Conservation (phyloP, 2,113 vertebrate species). For the Rhea americana region DNA sequence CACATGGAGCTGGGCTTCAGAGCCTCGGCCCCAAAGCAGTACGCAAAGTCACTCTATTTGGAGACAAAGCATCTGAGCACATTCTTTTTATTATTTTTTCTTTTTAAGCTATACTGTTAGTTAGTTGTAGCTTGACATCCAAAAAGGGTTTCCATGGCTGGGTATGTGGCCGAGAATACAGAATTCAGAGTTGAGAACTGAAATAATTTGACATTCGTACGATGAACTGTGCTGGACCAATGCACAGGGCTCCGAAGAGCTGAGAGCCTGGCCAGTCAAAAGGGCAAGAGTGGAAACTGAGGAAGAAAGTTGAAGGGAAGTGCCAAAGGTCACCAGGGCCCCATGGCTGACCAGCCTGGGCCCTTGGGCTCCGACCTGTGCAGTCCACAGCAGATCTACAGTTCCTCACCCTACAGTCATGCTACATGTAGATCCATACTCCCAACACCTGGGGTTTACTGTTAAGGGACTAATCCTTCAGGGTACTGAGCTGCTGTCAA, state of each 20-base stretch:
- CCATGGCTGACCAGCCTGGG: background rate
- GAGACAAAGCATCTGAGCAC: background rate
- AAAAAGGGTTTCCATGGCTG: background rate
- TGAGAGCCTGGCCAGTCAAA: background rate
- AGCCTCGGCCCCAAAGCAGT: background rate
- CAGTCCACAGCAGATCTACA: background rate
- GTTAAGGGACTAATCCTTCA: too few species aligned
- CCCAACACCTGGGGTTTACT: rapidly evolving
- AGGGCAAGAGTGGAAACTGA: background rate
- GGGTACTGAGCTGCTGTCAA: background rate
- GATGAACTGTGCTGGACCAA: rapidly evolving
- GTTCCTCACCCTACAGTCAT: rapidly evolving
- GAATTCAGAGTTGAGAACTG: background rate
- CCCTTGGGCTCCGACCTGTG: background rate
- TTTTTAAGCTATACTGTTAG: background rate
- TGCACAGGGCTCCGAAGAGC: rapidly evolving
- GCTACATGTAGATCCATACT: rapidly evolving
- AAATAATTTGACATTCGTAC: background rate
- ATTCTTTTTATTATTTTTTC: background rate
- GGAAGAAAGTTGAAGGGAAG: background rate
- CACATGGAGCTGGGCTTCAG: background rate
- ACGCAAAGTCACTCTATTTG: background rate
- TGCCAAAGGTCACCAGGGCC: background rate
- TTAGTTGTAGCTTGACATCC: conserved; percentile 19
- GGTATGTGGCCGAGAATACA: background rate